These are phyloP conservation scores for Sialis lutaria DNA, from an alignment of 2,888 invertebrate species.

Conservation along the genomic window DNA sequence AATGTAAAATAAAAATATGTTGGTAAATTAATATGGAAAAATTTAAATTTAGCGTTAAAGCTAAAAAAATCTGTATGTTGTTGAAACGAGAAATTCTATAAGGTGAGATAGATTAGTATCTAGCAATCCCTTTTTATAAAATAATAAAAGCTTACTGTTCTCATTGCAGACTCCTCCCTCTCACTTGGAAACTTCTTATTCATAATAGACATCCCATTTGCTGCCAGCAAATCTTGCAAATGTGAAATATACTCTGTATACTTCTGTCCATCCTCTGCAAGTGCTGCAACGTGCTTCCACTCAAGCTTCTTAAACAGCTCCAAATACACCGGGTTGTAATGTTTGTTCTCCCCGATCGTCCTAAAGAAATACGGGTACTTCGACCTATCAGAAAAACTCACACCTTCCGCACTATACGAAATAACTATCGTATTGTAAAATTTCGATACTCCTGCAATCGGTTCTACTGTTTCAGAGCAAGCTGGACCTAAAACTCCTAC, in stretches of 20 bases:
- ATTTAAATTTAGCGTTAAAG: too few relatives aligned
- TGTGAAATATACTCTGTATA: slow-evolving; percentile 59
- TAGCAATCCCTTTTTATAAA: too few relatives aligned
- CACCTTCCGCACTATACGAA: slow-evolving; percentile 64
- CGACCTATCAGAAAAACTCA: slow-evolving; percentile 45
- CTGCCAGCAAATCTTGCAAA: slow-evolving; percentile 45
- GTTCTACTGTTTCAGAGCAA: slow-evolving; percentile 67
- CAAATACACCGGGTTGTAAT: slow-evolving; percentile 49
- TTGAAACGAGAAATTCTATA: too few relatives aligned
- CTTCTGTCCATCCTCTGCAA: slow-evolving; percentile 66
- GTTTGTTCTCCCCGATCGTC: slow-evolving; percentile 60
- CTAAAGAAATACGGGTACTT: slow-evolving; percentile 65
- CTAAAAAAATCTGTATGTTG: too few relatives aligned
- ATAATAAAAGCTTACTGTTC: slow-evolving; percentile 28
- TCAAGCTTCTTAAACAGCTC: slow-evolving; percentile 36
- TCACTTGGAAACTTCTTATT: slow-evolving; percentile 48
- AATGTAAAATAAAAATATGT: too few relatives aligned
- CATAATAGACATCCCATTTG: slow-evolving; percentile 42
- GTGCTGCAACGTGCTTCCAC: slow-evolving; percentile 56
- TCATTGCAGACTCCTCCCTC: slow-evolving; percentile 33
- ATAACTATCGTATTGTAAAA: slow-evolving; percentile 54
- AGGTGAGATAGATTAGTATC: too few relatives aligned
- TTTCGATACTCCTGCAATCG: slow-evolving; percentile 57
- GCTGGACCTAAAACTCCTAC: slow-evolving; percentile 63
- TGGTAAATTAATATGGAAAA: too few relatives aligned